phyloP scores from a whole-genome alignment of 2,888 invertebrate species.

The Diaprepes abbreviatus region DNA sequence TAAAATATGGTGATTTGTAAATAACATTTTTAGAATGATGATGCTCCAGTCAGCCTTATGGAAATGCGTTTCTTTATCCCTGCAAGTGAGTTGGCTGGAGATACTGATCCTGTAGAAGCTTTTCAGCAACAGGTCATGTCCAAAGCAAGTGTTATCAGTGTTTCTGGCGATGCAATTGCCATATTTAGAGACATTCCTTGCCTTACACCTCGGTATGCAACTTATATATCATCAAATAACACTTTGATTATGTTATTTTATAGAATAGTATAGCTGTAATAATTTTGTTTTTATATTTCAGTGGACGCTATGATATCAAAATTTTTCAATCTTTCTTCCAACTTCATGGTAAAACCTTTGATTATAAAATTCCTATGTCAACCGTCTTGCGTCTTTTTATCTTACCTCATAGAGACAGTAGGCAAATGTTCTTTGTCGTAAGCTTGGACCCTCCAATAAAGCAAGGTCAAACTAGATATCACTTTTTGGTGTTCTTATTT shows the following conservation, averaged over 20 bases:
- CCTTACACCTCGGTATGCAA: conserved; percentile 90
- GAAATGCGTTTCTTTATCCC: conserved; percentile 99
- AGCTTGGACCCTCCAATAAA: conserved; percentile 99
- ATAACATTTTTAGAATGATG: conserved; percentile 90
- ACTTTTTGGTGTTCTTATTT: conserved; percentile 94
- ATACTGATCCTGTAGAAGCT: conserved; percentile 94
- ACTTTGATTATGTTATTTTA: too few species aligned
- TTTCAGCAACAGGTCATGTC: conserved; percentile 97
- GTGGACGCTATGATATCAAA: conserved; percentile 97
- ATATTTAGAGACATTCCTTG: conserved; percentile 97
- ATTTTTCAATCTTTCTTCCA: conserved; percentile 93
- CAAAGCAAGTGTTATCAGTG: conserved; percentile 97
- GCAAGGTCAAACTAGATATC: conserved; percentile 98
- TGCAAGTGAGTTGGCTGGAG: conserved; percentile 86
- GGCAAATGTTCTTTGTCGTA: conserved; percentile 98
- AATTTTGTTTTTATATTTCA: conserved; percentile 70
- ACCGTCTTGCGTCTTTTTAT: conserved; percentile 95
- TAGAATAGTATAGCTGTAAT: too few species aligned
- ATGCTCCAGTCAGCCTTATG: conserved; percentile 95
- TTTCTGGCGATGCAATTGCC: conserved; percentile 97
- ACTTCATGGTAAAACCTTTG: conserved; percentile 98
- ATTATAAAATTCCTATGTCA: conserved; percentile 99
- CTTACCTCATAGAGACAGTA: conserved; percentile 96
- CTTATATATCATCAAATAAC: too few species aligned
- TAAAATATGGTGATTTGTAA: too few species aligned